Base-by-base conservation (phyloP, 1,140 invertebrate species). In the Tenebrio molitor region DNA sequence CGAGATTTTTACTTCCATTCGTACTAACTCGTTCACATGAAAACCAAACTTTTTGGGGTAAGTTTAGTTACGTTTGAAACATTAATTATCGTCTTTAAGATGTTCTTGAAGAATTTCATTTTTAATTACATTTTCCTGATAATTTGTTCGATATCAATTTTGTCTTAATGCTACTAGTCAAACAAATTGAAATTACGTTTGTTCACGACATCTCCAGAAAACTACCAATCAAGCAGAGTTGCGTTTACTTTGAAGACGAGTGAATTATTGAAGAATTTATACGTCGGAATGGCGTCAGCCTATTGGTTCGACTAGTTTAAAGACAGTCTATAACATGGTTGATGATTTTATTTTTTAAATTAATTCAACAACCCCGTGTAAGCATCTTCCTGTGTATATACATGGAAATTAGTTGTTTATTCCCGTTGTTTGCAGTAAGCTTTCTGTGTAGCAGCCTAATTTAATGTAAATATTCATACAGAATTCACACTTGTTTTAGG, bases 381-480 rank as follows among this genome's bases (percentile, higher is more conserved):
- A 44, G 42, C 64, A 66, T 41, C 42, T 42, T 71, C 62, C 34
- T 67, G 39, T 67, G 33, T 70, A 72, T 72, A 67, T 72, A 63
- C 71, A 72, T 72, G 71, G 64, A 72, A 72, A 72, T 72, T 72
- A 72, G 63, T 64, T 72, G 71, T 72, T 72, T 72, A 72, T 63
- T 65, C 71, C 67, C 71, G 63, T 72, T 72, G 71, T 72, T 72
- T 72, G 71, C 71, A 72, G 71, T 63, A 67, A 72, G 50, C 71
- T 65, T 64, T 63, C 62, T 65, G 33, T 72, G 71, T 63, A 67
- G 39, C 66, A 63, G 63, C 71, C 71, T 65, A 63, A 64, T 68
- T 72, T 63, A 72, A 64, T 72, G 71, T 72, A 72, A 72, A 72
- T 72, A 72, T 72, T 72, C 71, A 72, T 72, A 44, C 62, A 72